phyloP scores from a whole-genome alignment of 2,888 invertebrate genomes.

The Stramonita haemastoma region DNA sequence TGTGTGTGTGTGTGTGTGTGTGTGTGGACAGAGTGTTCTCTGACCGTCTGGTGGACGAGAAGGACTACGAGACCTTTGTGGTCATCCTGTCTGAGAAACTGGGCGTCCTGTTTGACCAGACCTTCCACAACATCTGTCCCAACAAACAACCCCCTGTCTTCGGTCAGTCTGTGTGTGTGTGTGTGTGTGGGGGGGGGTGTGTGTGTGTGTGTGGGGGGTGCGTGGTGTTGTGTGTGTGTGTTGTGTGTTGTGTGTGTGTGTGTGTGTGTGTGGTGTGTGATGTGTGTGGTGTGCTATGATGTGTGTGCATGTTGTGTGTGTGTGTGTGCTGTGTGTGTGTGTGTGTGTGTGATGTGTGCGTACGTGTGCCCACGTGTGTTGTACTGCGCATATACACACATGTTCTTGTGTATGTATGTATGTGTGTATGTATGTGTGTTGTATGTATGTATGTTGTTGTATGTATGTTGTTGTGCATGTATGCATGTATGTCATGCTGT shows the following conservation, averaged over 20 bases:
- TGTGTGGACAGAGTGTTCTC: constrained; percentile 84
- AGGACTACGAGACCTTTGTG: constrained; percentile 88
- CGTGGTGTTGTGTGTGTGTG: neutral
- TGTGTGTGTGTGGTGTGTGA: neutral
- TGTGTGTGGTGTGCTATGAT: neutral
- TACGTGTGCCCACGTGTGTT: too few species aligned
- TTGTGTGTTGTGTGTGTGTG: neutral
- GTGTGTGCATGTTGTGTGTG: neutral
- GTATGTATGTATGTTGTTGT: neutral
- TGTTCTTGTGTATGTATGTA: too few species aligned
- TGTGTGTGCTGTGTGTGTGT: neutral
- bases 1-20: constrained; percentile 12
- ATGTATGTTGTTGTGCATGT: too few species aligned
- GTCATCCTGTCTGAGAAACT: constrained; percentile 85
- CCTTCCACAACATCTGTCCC: constrained; percentile 87
- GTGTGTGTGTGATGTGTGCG: neutral
- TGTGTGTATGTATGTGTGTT: neutral
- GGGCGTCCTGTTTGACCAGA: constrained; percentile 88
- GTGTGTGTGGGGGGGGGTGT: neutral
- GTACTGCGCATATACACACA: too few species aligned
- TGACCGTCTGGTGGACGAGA: constrained; percentile 88
- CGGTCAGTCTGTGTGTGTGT: constrained; percentile 64
- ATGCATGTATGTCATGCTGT: neutral
- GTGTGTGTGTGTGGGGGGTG: neutral
- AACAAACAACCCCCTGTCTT: constrained; percentile 84